phyloP scores from a whole-genome alignment of 2,113 vertebrate species.

The Pedionomus torquatus region DNA sequence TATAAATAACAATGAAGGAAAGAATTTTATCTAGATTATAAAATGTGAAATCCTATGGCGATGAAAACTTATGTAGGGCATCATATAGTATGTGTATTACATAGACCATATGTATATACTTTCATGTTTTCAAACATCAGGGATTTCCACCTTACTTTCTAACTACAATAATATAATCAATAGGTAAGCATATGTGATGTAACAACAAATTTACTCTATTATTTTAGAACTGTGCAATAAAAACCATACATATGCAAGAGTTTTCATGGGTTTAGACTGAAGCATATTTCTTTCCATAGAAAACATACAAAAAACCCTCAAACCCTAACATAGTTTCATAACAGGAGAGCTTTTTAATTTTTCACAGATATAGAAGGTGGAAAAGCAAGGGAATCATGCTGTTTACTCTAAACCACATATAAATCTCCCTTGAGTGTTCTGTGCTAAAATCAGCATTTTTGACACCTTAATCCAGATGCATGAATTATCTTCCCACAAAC shows the following conservation, averaged over 20 bases:
- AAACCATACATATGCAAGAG: background rate
- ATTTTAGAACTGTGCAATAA: background rate
- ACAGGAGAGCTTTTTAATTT: background rate
- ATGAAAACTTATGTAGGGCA: background rate
- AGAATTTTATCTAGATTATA: background rate
- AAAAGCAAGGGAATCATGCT: background rate
- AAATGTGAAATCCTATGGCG: background rate
- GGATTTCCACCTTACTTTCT: background rate
- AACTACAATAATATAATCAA: background rate
- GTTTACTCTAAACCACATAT: constrained; percentile 12
- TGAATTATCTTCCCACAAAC: constrained; percentile 31
- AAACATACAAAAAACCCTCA: background rate
- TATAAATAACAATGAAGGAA: background rate
- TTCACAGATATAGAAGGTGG: background rate
- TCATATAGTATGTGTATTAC: background rate
- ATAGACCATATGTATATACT: background rate
- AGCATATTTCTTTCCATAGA: background rate
- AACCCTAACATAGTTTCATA: background rate
- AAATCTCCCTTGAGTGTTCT: background rate
- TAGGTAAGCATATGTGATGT: background rate
- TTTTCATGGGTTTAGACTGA: background rate
- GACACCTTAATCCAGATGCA: constrained; percentile 18
- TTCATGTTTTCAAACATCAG: background rate
- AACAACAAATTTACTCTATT: background rate
- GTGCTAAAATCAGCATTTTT: constrained; percentile 30